phyloP scores from a whole-genome alignment of 2,113 vertebrate species.

The Macquaria ambigua region DNA sequence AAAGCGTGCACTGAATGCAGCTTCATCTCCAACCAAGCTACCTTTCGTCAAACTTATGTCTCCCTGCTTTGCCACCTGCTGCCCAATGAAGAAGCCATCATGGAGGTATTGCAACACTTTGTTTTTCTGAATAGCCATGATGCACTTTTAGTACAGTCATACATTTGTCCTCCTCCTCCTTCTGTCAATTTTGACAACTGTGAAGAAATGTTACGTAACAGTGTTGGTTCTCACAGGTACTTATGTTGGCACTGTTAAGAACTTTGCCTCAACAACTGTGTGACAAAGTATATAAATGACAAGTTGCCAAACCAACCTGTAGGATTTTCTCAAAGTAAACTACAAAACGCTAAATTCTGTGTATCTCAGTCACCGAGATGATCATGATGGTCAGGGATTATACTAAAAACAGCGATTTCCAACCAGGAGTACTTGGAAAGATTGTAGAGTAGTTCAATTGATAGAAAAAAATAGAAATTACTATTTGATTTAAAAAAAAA shows the following conservation, averaged over 20 bases:
- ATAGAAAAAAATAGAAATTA: too few species aligned
- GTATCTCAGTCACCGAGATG: too few species aligned
- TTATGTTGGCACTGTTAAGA: background rate
- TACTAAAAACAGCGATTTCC: too few species aligned
- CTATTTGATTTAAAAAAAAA: too few species aligned
- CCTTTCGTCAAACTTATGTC: slow-evolving; percentile 94
- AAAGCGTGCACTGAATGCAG: slow-evolving; percentile 92
- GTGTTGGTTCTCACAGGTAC: background rate
- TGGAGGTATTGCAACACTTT: slow-evolving; percentile 86
- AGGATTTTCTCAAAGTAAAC: too few species aligned
- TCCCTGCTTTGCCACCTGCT: slow-evolving; percentile 94
- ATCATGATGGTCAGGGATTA: too few species aligned
- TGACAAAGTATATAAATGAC: background rate
- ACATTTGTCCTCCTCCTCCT: background rate
- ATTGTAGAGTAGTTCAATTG: background rate
- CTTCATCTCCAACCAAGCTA: slow-evolving; percentile 89
- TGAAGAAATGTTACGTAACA: background rate
- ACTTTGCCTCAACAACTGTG: background rate
- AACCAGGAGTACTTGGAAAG: background rate
- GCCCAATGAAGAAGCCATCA: slow-evolving; percentile 95
- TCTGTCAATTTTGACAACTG: background rate
- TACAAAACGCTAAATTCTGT: too few species aligned
- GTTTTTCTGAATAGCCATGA: background rate
- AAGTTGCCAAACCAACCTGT: background rate
- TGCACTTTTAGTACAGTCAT: background rate